A percentile compares a stretch with the other conserved stretches of the same genome.
These are phyloP conservation scores for Empis livida DNA, from an alignment of 2,888 invertebrate genomes.

Conservation along the genomic window DNA sequence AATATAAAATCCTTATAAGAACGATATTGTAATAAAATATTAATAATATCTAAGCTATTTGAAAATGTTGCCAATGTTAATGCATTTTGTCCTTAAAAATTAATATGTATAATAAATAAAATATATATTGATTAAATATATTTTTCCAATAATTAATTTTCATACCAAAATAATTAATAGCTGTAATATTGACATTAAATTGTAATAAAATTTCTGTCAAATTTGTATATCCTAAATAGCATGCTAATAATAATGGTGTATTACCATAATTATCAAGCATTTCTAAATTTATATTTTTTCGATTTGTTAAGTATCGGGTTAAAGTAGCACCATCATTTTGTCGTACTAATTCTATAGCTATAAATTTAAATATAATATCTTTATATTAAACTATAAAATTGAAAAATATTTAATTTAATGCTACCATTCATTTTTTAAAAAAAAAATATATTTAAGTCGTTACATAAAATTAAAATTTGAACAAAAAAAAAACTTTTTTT, in stretches of 20 bases:
- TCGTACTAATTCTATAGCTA: too few relatives aligned
- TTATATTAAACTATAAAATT: too few relatives aligned
- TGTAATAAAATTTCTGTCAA: slow-evolving; percentile 21
- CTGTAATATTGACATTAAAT: slow-evolving; percentile 22
- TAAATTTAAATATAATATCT: too few relatives aligned
- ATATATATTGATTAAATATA: not conserved
- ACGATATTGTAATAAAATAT: slow-evolving; percentile 21
- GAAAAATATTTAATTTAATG: too few relatives aligned
- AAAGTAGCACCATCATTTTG: too few relatives aligned
- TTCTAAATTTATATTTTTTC: slow-evolving; percentile 17
- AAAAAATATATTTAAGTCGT: too few relatives aligned
- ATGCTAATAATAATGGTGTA: slow-evolving; percentile 30
- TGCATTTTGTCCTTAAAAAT: slow-evolving; percentile 27
- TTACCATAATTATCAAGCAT: slow-evolving; percentile 28
- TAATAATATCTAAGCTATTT: slow-evolving; percentile 20
- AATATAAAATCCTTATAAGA: slow-evolving; percentile 28
- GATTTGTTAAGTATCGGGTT: not conserved
- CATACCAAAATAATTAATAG: slow-evolving; percentile 27
- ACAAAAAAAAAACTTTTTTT: too few relatives aligned
- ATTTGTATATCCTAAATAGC: slow-evolving; percentile 22
- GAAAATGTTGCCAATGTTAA: slow-evolving; percentile 27
- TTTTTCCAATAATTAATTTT: not conserved
- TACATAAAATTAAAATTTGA: too few relatives aligned
- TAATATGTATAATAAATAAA: not conserved
- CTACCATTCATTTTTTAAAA: too few relatives aligned